Conservation (phyloP, 1,140 invertebrate species). For the Tetraneura akinire region DNA sequence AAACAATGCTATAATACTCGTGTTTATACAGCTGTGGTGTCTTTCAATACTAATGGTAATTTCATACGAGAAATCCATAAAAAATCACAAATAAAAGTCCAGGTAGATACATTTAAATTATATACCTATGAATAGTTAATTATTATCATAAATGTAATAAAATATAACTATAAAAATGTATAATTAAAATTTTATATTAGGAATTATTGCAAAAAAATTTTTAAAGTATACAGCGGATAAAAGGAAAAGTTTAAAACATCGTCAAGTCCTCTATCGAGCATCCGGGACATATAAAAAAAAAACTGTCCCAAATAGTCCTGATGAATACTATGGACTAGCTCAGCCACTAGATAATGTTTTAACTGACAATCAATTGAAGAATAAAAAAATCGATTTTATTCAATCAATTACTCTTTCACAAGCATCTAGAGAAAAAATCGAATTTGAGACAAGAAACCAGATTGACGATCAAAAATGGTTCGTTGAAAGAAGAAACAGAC, state of each 20-base stretch:
- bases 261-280: neutral
- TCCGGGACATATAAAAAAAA: neutral
- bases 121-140: no score
- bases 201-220: constrained; percentile 12
- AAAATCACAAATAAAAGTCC: constrained; percentile 31
- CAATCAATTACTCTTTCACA: neutral
- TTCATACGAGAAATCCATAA: constrained; percentile 6
- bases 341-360: constrained; percentile 1
- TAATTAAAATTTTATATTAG: constrained; percentile 1
- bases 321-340: constrained; percentile 24
- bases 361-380: neutral
- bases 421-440: neutral
- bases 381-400: constrained; percentile 8
- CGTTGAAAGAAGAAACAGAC: constrained; percentile 6
- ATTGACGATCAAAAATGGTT: constrained; percentile 5
- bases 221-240: constrained; percentile 14
- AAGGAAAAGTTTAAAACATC: neutral
- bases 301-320: neutral
- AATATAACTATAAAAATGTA: no score
- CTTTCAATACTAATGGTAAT: constrained; percentile 8
- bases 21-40: constrained; percentile 9
- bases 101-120: no score
- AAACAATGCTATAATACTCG: neutral
- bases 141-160: no score
- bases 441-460: neutral